Percentiles rank a stretch among this genome's conserved stretches.
Conservation (phyloP, 2,797 vertebrate species). For the Pseudomugil tenellus region DNA sequence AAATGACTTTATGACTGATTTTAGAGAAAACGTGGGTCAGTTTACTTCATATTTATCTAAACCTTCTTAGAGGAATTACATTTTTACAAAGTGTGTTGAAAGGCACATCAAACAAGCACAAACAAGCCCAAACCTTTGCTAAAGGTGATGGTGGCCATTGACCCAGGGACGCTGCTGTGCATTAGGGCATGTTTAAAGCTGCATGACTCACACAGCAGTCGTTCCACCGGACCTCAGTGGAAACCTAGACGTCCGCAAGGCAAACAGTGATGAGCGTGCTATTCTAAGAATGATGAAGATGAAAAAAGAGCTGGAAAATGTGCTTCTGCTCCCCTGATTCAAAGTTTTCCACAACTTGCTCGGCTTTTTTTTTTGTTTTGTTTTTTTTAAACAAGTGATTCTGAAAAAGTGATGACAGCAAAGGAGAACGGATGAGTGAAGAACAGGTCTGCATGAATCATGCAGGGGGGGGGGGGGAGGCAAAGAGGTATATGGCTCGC, state of each 20-base stretch:
- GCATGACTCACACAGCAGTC: conserved; percentile 70
- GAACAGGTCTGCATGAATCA: conserved; percentile 68
- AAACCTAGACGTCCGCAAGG: conserved; percentile 70
- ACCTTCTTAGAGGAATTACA: neutral
- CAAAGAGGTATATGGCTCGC: conserved; percentile 45
- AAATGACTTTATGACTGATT: conserved; percentile 18
- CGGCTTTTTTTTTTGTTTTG: conserved; percentile 76
- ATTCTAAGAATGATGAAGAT: conserved; percentile 72
- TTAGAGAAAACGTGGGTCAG: neutral
- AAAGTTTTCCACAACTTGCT: conserved; percentile 77
- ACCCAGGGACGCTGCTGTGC: conserved; percentile 18
- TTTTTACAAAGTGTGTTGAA: neutral
- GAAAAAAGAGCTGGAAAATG: conserved; percentile 78
- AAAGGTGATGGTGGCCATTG: conserved; percentile 11
- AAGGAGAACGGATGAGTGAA: conserved; percentile 53
- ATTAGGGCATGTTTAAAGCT: conserved; percentile 51
- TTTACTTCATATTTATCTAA: conserved; percentile 6
- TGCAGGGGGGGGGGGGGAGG: neutral
- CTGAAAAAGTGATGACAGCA: conserved; percentile 85
- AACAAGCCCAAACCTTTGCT: conserved; percentile 14
- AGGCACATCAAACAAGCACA: conserved; percentile 9
- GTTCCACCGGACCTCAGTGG: conserved; percentile 64
- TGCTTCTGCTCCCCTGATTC: conserved; percentile 80
- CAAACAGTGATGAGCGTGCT: conserved; percentile 68
- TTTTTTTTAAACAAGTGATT: conserved; percentile 86